Evolutionary conservation across 2,113 vertebrate species (phyloP).

Genomic region (Dicerorhinus sumatrensis): DNA sequence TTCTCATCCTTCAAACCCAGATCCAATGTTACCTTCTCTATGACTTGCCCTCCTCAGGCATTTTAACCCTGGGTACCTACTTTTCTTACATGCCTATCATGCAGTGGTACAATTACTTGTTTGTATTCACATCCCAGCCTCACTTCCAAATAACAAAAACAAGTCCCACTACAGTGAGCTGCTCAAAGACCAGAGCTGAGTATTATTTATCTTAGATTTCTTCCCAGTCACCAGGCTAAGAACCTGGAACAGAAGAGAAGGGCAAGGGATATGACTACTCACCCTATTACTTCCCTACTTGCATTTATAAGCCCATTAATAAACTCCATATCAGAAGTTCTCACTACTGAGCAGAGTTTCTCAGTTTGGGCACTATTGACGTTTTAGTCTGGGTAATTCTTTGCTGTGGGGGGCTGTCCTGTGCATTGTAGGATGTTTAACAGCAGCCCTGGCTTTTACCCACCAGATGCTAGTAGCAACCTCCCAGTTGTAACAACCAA

Average conservation of each 20-base stretch:
- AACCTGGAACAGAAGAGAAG: constrained; percentile 16
- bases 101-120: not conserved
- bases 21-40: not conserved
- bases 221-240: not conserved
- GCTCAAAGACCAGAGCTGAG: not conserved
- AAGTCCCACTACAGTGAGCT: not conserved
- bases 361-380: not conserved
- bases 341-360: not conserved
- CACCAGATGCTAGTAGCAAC: not conserved
- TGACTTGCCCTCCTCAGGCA: not conserved
- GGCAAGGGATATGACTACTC: not conserved
- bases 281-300: not conserved
- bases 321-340: not conserved
- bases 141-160: not conserved
- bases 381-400: not conserved
- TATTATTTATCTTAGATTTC: constrained; percentile 1
- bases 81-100: not conserved
- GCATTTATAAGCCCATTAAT: not conserved
- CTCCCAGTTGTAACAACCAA: not conserved
- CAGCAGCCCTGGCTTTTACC: not conserved
- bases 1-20: not conserved
- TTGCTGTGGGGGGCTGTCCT: not conserved
- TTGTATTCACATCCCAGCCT: not conserved
- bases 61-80: not conserved
- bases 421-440: not conserved